A percentile compares a stretch with the other conserved stretches of the same genome.
phyloP scores from a whole-genome alignment of 2,888 invertebrate genomes.

The Sclerodermus sp. region DNA sequence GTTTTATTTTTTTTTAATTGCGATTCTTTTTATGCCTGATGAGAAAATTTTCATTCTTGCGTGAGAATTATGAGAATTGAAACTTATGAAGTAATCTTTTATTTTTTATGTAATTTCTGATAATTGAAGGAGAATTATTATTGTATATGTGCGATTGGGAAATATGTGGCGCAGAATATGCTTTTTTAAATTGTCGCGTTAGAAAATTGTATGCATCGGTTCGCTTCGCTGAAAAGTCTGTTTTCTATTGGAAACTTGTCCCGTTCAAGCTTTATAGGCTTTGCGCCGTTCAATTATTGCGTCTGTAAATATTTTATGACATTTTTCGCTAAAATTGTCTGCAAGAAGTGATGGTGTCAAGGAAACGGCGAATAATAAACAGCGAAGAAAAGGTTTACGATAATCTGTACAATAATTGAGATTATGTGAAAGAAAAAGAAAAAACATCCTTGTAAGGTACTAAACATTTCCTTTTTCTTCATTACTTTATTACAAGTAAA shows the following conservation, averaged over 20 bases:
- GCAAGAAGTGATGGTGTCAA: neutral
- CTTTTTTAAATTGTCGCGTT: neutral
- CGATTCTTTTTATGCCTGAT: neutral
- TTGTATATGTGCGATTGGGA: neutral
- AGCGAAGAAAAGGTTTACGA: neutral
- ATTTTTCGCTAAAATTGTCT: neutral
- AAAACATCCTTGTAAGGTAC: neutral
- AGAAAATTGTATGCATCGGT: neutral
- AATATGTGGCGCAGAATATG: neutral
- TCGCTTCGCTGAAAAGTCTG: neutral
- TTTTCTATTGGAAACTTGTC: neutral
- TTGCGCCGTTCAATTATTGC: neutral
- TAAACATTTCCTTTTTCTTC: neutral
- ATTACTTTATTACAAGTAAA: neutral
- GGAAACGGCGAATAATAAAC: neutral
- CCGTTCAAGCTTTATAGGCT: neutral
- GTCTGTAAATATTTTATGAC: neutral
- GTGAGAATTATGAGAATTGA: too few species aligned
- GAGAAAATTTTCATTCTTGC: too few species aligned
- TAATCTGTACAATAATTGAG: slow-evolving; percentile 1
- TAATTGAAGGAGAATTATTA: neutral
- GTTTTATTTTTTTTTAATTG: slow-evolving; percentile 2
- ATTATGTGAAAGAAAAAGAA: neutral
- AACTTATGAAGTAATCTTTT: too few species aligned
- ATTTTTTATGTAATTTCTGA: neutral